Conservation (phyloP, 2,888 invertebrate species). For the Philaethria dido region DNA sequence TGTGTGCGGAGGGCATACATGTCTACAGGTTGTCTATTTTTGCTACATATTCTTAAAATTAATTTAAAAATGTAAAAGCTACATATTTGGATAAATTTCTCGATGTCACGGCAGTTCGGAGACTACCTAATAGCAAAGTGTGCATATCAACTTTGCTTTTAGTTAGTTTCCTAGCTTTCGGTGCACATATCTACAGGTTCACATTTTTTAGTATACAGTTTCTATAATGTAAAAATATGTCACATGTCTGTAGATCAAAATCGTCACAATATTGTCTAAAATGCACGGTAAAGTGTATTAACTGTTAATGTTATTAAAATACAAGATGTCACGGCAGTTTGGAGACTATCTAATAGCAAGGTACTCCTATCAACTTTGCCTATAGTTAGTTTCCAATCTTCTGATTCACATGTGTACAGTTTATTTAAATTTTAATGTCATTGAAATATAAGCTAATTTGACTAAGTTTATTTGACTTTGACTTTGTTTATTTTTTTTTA, state of each 20-base stretch:
- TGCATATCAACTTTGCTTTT: slow-evolving; percentile 21
- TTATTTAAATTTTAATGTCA: too few species aligned
- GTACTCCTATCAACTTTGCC: slow-evolving; percentile 2
- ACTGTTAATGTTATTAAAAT: too few species aligned
- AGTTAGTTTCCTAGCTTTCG: not conserved
- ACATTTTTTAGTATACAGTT: too few species aligned
- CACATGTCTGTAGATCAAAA: not conserved
- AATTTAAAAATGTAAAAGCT: slow-evolving; percentile 11
- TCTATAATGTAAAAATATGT: too few species aligned
- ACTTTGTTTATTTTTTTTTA: too few species aligned
- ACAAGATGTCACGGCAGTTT: not conserved
- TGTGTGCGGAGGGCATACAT: not conserved
- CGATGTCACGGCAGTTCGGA: not conserved
- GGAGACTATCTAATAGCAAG: slow-evolving; percentile 23
- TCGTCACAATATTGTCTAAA: not conserved
- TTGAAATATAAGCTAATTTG: too few species aligned
- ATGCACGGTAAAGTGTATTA: too few species aligned
- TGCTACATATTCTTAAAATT: not conserved
- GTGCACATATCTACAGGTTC: too few species aligned
- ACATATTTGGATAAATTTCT: not conserved
- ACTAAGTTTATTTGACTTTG: too few species aligned
- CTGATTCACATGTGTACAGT: not conserved
- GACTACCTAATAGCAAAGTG: slow-evolving; percentile 18
- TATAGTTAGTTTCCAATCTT: slow-evolving; percentile 15
- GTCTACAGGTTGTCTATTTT: too few species aligned